Conservation (phyloP, 2,113 vertebrate species). For the Oenanthe melanoleuca region DNA sequence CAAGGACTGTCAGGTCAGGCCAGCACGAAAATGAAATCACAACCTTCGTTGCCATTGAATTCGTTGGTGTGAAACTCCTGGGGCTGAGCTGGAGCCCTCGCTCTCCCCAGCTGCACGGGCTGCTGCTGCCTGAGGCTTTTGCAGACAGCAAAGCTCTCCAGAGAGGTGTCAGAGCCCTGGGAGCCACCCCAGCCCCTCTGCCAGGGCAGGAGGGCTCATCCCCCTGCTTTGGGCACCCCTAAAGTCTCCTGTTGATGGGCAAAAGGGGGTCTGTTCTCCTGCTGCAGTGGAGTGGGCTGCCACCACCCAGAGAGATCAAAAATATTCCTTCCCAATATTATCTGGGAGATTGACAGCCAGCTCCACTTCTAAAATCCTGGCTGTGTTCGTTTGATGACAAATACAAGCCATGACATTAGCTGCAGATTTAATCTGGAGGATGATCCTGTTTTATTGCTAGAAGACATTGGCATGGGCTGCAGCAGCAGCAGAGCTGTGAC, state of each 20-base stretch:
- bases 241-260: rapidly evolving
- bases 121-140: not conserved
- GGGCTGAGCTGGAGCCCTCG: rapidly evolving
- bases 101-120: rapidly evolving
- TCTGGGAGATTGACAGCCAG: not conserved
- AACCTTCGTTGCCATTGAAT: rapidly evolving
- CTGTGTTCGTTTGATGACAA: not conserved
- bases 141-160: not conserved
- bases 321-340: not conserved
- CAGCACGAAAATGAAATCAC: not conserved
- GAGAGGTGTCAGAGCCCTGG: rapidly evolving
- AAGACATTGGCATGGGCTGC: rapidly evolving
- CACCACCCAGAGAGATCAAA: not conserved
- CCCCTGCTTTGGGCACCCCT: rapidly evolving
- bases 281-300: not conserved
- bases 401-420: rapidly evolving
- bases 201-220: not conserved
- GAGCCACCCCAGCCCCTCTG: not conserved
- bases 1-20: rapidly evolving
- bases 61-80: rapidly evolving
- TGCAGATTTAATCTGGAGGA: not conserved
- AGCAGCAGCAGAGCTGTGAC: rapidly evolving
- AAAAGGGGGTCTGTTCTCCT: rapidly evolving
- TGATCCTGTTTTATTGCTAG: not conserved
- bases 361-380: not conserved